phyloP scores from a whole-genome alignment of 2,888 invertebrate species.

The Lithophane socia region DNA sequence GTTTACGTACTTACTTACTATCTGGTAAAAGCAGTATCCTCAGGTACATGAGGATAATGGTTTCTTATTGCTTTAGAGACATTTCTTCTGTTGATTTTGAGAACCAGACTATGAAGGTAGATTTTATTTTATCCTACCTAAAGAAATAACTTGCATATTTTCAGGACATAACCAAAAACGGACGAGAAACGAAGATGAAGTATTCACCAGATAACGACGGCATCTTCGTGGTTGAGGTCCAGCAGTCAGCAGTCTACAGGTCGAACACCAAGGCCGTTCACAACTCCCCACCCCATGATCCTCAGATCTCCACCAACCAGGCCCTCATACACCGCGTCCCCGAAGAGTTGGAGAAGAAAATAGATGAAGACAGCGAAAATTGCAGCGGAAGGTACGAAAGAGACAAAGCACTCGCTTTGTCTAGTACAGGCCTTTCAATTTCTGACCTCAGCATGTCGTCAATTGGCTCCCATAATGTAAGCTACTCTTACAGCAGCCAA shows the following conservation, averaged over 20 bases:
- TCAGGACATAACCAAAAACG: slow-evolving; percentile 93
- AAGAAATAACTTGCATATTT: slow-evolving; percentile 63
- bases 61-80: no score
- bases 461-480: slow-evolving; percentile 93
- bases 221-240: slow-evolving; percentile 94
- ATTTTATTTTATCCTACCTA: neutral
- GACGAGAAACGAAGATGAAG: slow-evolving; percentile 94
- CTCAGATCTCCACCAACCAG: slow-evolving; percentile 87
- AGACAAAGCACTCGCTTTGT: slow-evolving; percentile 88
- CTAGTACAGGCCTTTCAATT: slow-evolving; percentile 95
- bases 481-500: slow-evolving; percentile 95
- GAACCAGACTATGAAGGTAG: no score
- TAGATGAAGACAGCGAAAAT: slow-evolving; percentile 82
- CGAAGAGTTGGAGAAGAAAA: slow-evolving; percentile 81
- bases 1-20: no score
- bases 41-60: no score
- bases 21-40: neutral
- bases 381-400: slow-evolving; percentile 78
- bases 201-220: slow-evolving; percentile 93
- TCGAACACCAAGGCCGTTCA: slow-evolving; percentile 79
- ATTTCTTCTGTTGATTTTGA: neutral
- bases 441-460: slow-evolving; percentile 95
- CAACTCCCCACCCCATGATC: slow-evolving; percentile 82
- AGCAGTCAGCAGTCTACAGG: slow-evolving; percentile 84
- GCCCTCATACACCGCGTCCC: slow-evolving; percentile 86